Percentiles rank a stretch among this genome's conserved stretches.
These are phyloP conservation scores for Cephalopachus bancanus DNA, from an alignment of 2,797 vertebrate genomes.

Conservation along the genomic window DNA sequence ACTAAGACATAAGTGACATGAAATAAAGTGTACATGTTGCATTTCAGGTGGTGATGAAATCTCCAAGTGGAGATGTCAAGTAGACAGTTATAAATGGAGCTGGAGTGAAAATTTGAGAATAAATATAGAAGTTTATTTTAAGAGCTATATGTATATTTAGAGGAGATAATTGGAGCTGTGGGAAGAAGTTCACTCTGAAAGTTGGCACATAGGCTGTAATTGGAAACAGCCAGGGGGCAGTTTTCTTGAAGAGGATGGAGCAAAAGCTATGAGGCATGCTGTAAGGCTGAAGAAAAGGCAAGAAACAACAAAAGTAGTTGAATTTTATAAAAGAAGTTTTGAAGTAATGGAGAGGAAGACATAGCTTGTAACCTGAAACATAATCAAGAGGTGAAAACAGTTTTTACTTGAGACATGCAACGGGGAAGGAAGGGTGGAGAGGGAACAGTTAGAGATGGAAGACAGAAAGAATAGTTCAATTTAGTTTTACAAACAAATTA, in stretches of 20 bases:
- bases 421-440: neutral
- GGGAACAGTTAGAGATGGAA: neutral
- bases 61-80: neutral
- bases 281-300: neutral
- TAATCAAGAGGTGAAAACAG: neutral
- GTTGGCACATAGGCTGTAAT: neutral
- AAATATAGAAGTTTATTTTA: slow-evolving; percentile 30
- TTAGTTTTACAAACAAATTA: neutral
- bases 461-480: neutral
- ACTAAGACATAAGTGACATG: neutral
- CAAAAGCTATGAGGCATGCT: neutral
- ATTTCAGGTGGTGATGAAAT: neutral
- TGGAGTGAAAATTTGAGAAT: slow-evolving; percentile 24
- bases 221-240: slow-evolving; percentile 35
- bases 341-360: neutral
- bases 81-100: neutral
- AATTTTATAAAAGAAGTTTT: neutral
- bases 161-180: neutral
- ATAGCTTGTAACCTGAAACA: neutral
- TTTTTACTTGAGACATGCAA: neutral
- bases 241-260: slow-evolving; percentile 18
- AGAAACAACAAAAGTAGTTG: neutral
- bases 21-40: neutral
- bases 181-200: slow-evolving; percentile 16
- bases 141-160: slow-evolving; percentile 23